Evolutionary conservation across 1,140 invertebrate species (phyloP).

Genomic region (Episyrphus balteatus): DNA sequence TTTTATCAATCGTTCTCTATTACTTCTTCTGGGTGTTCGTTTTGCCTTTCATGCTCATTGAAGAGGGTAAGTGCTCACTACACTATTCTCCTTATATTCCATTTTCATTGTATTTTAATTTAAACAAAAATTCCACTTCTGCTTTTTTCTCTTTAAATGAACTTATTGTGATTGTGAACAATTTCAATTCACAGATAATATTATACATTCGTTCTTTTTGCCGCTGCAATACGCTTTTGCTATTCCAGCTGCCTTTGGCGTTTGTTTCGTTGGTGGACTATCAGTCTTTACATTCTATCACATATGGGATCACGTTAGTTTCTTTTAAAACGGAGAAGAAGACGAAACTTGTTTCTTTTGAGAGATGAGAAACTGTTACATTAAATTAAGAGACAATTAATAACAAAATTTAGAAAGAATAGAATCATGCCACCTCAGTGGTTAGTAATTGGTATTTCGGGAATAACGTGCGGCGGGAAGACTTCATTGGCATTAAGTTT

Average conservation of each 20-base stretch:
- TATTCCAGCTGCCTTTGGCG: constrained; percentile 46
- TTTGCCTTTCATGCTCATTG: constrained; percentile 52
- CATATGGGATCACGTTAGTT: constrained; percentile 28
- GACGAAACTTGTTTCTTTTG: not conserved
- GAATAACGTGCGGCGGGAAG: constrained; percentile 71
- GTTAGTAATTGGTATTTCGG: constrained; percentile 62
- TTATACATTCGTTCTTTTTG: constrained; percentile 47
- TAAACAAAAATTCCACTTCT: not conserved
- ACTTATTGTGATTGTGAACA: constrained; percentile 2
- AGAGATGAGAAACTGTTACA: not conserved
- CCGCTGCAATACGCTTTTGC: constrained; percentile 48
- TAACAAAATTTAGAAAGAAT: constrained; percentile 2
- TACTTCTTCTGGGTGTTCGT: constrained; percentile 57
- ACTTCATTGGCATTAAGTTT: constrained; percentile 55
- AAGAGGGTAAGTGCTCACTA: constrained; percentile 34
- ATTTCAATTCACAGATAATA: constrained; percentile 39
- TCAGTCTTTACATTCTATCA: constrained; percentile 53
- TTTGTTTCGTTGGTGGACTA: constrained; percentile 53
- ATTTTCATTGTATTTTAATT: constrained; percentile 2
- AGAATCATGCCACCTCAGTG: constrained; percentile 39
- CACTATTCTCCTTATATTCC: not conserved
- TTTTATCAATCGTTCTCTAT: constrained; percentile 45
- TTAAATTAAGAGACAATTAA: constrained; percentile 8
- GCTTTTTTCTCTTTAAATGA: constrained; percentile 7
- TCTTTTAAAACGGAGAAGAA: not conserved